Evolutionary conservation across 2,888 invertebrate genomes (phyloP), one percentile per base, ranked within the genome.

Genomic region (Druceiella hillmani): DNA sequence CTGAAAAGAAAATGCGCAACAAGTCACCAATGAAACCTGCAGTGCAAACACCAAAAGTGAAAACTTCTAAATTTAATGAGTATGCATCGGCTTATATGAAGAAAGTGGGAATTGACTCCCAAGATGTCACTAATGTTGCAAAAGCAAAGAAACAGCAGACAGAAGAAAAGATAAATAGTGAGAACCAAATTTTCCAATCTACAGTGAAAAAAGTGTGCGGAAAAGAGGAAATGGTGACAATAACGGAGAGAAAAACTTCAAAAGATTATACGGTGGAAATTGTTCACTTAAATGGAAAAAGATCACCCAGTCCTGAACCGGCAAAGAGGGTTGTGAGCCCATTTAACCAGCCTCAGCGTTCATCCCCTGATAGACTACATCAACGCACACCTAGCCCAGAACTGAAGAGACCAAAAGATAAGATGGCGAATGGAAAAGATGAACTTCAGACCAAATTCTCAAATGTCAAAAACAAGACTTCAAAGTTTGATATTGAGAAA

Each of bases 21-120:
- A 45, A 50, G 2, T 66, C 68, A n/a, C 68, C 69, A 1, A 61
- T 44, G 27, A 68, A 69, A 50, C 37, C 52, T 3, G 28, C 16
- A 2, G 14, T 11, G 13, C 42, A 48, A 11, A 44, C 58, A 35
- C 50, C 59, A 2, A 69, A 66, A 54, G 46, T 61, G 4, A 70
- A 67, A 53, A 46, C 58, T 0, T 67, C 62, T 40, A 64, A 66
- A 25, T 68, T 71, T 36, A 66, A 59, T 36, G 70, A 72, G 43
- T 71, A 71, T 27, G 68, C 71, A 4, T 58, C 67, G 4, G 72
- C 72, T 24, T 71, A 72, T 40, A 66, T 72, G 63, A 72, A 67
- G 40, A 71, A 67, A 50, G 64, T 69, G 2, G 67, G 70, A 2
- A 49, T 67, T 2, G 63, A 58, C 38, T 66, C 66, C 17, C 46